Evolutionary conservation across 1,140 invertebrate genomes (phyloP), one percentile per base, ranked within the genome.

Genomic region (Luehdorfia chinensis): DNA sequence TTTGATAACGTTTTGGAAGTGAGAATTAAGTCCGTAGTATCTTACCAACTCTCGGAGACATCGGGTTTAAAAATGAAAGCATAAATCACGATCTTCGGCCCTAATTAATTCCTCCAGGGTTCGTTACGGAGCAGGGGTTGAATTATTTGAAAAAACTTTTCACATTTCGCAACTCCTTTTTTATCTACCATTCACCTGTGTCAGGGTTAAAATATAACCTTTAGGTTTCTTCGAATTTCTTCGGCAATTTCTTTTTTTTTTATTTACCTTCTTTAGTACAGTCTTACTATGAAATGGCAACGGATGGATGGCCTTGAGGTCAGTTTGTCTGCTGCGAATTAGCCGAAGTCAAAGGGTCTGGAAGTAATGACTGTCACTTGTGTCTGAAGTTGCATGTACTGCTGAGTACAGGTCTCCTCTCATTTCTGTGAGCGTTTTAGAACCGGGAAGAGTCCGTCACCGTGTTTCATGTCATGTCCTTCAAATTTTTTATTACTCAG

Each of bases 51-150:
- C 63, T 19, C 12, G 50, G 55, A 57, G 66, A 76, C 74, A 70
- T 64, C 59, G 58, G 63, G 66, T 59, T 83, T 77, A 83, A 83
- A 83, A 83, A 83, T 77, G 72, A 63, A 74, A 70, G 60, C 70
- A 77, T 77, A 83, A 83, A 79, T 83, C 78, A 74, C 67, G 68
- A 81, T 81, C 75, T 81, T 81, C 67, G 75, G 69, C 34, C 64
- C 71, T 81, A 79, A 81, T 81, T 81, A 81, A 81, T 81, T 81
- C 77, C 66, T 76, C 63, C 59, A 60, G 66, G 65, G 63, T 69
- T 73, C 60, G 62, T 59, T 62, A 62, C 55, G 66, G 52, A 49
- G 51, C 48, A 59, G 56, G 67, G 60, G 59, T 67, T 71, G 62
- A 76, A 77, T 68, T 77, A 77, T 77, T 66, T 54, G 64, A 73